Percentiles rank a stretch among this genome's conserved stretches.
Conservation (phyloP, 2,797 vertebrate genomes). For the Parambassis ranga region DNA sequence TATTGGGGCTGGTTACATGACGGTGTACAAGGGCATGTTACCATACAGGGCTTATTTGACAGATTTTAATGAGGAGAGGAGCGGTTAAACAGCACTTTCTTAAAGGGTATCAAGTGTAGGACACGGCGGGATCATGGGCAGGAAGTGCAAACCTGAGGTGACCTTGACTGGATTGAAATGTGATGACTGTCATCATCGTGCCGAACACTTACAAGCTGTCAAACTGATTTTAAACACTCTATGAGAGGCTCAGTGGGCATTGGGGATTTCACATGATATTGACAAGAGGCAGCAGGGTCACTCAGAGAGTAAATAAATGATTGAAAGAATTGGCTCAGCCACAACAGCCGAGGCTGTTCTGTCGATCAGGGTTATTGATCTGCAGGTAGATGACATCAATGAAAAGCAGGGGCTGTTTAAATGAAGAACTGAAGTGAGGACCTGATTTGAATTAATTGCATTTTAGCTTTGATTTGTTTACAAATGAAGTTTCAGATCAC, state of each 20-base stretch:
- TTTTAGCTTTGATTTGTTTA: constrained; percentile 59
- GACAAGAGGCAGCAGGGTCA: constrained; percentile 69
- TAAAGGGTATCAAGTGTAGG: background rate
- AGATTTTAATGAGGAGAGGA: constrained; percentile 12
- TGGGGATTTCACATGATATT: constrained; percentile 63
- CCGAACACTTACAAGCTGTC: constrained; percentile 60
- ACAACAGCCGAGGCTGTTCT: constrained; percentile 64
- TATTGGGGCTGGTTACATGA: constrained; percentile 15
- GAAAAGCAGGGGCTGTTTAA: constrained; percentile 59
- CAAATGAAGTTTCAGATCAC: constrained; percentile 51
- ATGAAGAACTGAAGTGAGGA: constrained; percentile 58
- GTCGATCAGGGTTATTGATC: constrained; percentile 79
- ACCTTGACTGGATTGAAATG: constrained; percentile 53
- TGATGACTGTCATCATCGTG: constrained; percentile 31
- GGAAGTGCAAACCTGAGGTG: constrained; percentile 26
- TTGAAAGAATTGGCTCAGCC: constrained; percentile 75
- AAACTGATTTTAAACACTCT: constrained; percentile 66
- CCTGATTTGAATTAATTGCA: constrained; percentile 63
- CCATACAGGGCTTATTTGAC: constrained; percentile 10
- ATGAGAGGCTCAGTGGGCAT: constrained; percentile 45
- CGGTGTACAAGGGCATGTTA: constrained; percentile 21
- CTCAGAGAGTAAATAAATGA: constrained; percentile 82
- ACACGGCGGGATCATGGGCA: constrained; percentile 16
- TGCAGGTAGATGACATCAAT: constrained; percentile 63
- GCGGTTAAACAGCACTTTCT: constrained; percentile 4